Evolutionary conservation across 2,113 vertebrate genomes (phyloP).

Genomic region (Oryzias celebensis): DNA sequence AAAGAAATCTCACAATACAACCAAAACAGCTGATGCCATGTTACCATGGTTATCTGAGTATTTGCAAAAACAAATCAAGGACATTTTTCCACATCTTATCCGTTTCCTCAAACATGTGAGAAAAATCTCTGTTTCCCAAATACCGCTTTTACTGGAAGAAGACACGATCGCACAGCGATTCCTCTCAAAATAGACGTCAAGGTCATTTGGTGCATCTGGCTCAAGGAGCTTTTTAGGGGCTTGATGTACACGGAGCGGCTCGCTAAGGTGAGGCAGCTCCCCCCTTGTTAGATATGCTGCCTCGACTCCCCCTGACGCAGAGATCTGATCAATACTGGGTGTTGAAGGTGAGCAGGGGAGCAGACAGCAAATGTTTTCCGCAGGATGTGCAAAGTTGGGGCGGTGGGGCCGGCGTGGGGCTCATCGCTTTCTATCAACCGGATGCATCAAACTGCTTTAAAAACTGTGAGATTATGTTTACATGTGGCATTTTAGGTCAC

Average conservation of each 20-base stretch:
- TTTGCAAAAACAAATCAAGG: constrained; percentile 26
- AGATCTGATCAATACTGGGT: constrained; percentile 61
- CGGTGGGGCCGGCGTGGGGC: constrained; percentile 8
- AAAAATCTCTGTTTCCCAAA: constrained; percentile 46
- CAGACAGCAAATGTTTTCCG: constrained; percentile 33
- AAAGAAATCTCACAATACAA: constrained; percentile 20
- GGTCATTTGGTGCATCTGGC: constrained; percentile 23
- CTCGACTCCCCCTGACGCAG: constrained; percentile 54
- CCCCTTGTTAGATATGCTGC: constrained; percentile 51
- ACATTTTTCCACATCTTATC: constrained; percentile 7
- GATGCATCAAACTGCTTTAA: too few relatives aligned
- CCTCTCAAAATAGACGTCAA: constrained; percentile 33
- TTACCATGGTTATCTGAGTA: constrained; percentile 44
- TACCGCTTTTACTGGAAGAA: constrained; percentile 17
- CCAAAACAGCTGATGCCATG: constrained; percentile 3
- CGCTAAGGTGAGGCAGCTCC: constrained; percentile 5
- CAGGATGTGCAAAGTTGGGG: constrained; percentile 22
- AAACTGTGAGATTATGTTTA: too few relatives aligned
- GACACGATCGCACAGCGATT: constrained; percentile 31
- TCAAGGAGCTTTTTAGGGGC: background rate
- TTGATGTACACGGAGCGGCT: background rate
- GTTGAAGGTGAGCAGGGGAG: constrained; percentile 49
- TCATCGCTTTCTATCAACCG: too few relatives aligned
- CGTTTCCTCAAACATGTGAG: constrained; percentile 31
- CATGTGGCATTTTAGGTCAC: too few relatives aligned